Evolutionary conservation across 1,140 invertebrate species (phyloP), one percentile per base, ranked within the genome.

Genomic region (Calosoma granatense): DNA sequence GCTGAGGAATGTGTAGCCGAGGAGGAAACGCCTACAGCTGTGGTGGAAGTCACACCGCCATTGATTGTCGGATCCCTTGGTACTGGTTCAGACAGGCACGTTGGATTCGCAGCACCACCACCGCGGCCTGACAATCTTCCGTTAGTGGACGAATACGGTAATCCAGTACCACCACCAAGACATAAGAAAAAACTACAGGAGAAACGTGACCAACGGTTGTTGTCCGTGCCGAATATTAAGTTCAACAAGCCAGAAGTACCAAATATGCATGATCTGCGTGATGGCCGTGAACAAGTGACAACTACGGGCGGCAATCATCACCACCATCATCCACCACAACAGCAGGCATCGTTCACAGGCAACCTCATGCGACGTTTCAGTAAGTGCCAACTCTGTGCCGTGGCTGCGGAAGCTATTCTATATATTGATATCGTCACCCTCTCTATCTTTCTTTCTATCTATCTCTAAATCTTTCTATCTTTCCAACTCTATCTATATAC

Each of bases 351-450:
- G 53, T 84, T 85, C 72, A 79, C 83, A 60, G 81, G 83, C 65
- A 85, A 80, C 77, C 75, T 89, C 64, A 86, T 87, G 76, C 81
- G 86, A 70, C 81, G 85, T 78, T 87, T 89, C 81, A 88, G 87
- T 90, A 88, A 90, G 88, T 90, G 80, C 79, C 68, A 64, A 73
- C 58, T 72, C 63, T 65, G 54, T 26, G 14, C 19, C 55, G n/a
- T 23, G 9, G 9, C 20, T 15, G 36, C 30, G 20, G 2, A 23
- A 15, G 22, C 36, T 43, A 15, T n/a, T n/a, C n/a, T n/a, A n/a
- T n/a, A n/a, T n/a, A n/a, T n/a, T 43, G 2, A 56, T 12, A 30
- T 12, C 54, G 43, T 56, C 39, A 57, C 14, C 55, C 51, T 57
- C 51, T 59, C 53, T 61, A 2, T 53, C 43, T 60, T 4, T 61